Evolutionary conservation across 1,140 invertebrate species (phyloP), one percentile per base, ranked within the genome.

Genomic region (Drosophila suzukii): DNA sequence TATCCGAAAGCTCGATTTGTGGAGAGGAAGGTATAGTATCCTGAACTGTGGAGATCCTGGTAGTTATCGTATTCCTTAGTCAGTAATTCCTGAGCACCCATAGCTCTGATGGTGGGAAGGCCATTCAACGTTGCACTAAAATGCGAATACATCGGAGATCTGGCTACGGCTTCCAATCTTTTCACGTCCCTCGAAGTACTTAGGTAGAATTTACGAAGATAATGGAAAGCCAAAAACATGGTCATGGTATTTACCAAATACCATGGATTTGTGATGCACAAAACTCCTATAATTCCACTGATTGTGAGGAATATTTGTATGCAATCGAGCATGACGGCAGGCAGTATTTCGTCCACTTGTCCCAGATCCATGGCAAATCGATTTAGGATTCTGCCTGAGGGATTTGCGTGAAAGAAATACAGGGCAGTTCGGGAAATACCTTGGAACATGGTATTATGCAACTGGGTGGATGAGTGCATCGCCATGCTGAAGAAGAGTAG

Each of bases 101-200:
- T 94, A 7, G 96, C 95, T 77, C 97, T 93, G 15, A 97, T 96
- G 0, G 96, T 97, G 17, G 94, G 93, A 4, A 97, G 84, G 4
- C 97, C 97, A 81, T 94, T 94, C 4, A 97, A 68, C 0, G 96
- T 95, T 1, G 96, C 93, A 55, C 94, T 95, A 0, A 97, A 92
- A 70, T 97, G 96, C 0, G 96, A 96, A 83, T 96, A 97, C 3
- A 97, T 94, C 1, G 97, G 97, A 83, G 95, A 95, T 82, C 94
- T 93, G 30, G 85, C 91, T 67, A 89, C 95, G 84, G 96, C 96
- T 93, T 98, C 97, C 36, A 98, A 91, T 54, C 97, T 94, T 91
- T 98, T 98, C 11, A 98, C 94, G 78, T 97, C 97, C 75, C 97
- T 95, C 1, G 97, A 97, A 0, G 96, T 97, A 51, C 94, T 95